Conservation (phyloP, 2,113 vertebrate species). For the Psittacara wagleri region DNA sequence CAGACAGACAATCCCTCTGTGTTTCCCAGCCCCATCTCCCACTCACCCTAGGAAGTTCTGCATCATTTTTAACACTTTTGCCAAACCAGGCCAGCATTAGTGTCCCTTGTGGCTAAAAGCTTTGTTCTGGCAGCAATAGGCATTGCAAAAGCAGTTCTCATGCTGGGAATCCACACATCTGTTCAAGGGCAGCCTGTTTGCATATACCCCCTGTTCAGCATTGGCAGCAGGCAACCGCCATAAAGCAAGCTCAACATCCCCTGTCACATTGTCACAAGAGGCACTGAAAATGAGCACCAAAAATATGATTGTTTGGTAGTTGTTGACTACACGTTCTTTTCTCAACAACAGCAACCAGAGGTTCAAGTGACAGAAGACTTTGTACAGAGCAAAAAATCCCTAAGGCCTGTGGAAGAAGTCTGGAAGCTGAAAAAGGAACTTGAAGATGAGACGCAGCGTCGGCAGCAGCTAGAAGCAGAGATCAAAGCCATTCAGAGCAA, state of each 20-base stretch:
- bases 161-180: not conserved
- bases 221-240: not conserved
- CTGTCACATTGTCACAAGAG: not conserved
- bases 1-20: not conserved
- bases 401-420: conserved; percentile 74
- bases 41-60: not conserved
- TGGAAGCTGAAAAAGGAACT: conserved; percentile 90
- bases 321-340: not conserved
- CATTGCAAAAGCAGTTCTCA: not conserved
- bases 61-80: not conserved
- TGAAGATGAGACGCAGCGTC: conserved; percentile 87
- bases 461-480: conserved; percentile 89
- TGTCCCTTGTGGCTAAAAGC: not conserved
- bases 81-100: not conserved
- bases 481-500: conserved; percentile 85
- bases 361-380: conserved; percentile 59
- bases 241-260: not conserved
- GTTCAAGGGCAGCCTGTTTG: not conserved
- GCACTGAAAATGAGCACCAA: not conserved
- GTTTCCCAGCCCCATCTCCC: not conserved
- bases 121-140: not conserved
- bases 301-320: not conserved
- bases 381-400: conserved; percentile 62
- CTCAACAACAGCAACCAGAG: conserved; percentile 83
- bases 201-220: not conserved